Evolutionary conservation across 2,113 vertebrate genomes (phyloP), one percentile per base, ranked within the genome.

Genomic region (Calidris pygmaea): DNA sequence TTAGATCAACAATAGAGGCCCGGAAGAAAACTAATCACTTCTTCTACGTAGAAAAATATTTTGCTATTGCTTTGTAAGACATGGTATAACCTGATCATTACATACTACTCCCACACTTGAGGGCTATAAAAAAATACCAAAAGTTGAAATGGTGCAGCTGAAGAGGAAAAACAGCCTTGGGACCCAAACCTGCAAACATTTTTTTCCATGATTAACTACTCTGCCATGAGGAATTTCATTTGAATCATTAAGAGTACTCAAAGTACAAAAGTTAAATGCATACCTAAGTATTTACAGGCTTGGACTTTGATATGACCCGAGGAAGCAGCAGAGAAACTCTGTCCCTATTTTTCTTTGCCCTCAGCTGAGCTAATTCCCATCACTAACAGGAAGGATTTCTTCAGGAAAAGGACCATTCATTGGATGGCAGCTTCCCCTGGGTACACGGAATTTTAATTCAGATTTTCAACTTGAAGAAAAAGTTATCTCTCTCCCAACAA

Each of bases 121-220:
- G 48, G 56, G 16, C 32, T 63, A 7, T 5, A 87, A 74, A 26
- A 89, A 41, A 81, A 70, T 5, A 62, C 4, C 39, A 75, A 66
- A 74, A 39, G 35, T 12, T 88, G 52, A 89, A 93, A 74, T 39
- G 48, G 53, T 85, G 65, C 66, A 78, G 76, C 53, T 50, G 62
- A 95, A 81, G 66, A 52, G 41, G 26, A 59, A 96, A 92, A 94
- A 63, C 29, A 82, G 86, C 91, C 70, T 76, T 95, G 67, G 37
- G 58, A 94, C 37, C 39, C 62, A 89, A 96, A 94, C 45, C 74
- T 93, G 74, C 58, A 93, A 93, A 55, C 80, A 87, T 91, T 95
- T 96, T 63, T 87, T 93, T 66, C 89, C 84, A 62, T 93, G 86
- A 93, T 90, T 95, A 96, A 94, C 84, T 95, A 75, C 68, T 89